These are phyloP conservation scores for Mobula hypostoma DNA, from an alignment of 2,113 vertebrate genomes.

Conservation along the genomic window DNA sequence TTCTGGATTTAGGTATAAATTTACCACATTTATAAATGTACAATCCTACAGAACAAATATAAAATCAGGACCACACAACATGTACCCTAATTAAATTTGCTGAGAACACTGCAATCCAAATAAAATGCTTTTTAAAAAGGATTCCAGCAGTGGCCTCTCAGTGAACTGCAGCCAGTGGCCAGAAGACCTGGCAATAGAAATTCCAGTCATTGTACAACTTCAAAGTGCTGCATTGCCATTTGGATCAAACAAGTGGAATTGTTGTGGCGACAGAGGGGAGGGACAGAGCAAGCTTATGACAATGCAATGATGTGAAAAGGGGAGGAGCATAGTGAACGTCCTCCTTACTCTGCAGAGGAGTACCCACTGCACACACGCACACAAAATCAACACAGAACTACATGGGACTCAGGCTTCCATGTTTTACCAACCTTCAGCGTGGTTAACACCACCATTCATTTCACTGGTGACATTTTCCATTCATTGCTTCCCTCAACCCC, in stretches of 20 bases:
- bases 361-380: not conserved
- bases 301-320: not conserved
- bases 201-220: not conserved
- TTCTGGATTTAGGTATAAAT: not conserved
- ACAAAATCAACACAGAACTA: not conserved
- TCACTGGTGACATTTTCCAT: too few species aligned
- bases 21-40: not conserved
- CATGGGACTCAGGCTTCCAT: not conserved
- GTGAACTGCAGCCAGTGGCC: not conserved
- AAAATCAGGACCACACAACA: not conserved
- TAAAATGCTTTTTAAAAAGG: not conserved
- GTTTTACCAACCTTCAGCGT: not conserved
- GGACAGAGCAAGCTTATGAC: not conserved
- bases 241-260: not conserved
- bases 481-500: not conserved
- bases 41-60: not conserved
- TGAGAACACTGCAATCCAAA: not conserved
- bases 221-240: not conserved
- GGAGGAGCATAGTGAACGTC: not conserved
- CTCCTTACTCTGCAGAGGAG: not conserved
- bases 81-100: not conserved
- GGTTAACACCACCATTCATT: not conserved
- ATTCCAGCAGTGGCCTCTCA: not conserved
- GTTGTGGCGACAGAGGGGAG: not conserved
- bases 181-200: slow-evolving; percentile 23